Base-by-base conservation (phyloP, 92 coral and sea anemone genomes). In the Zoanthus solanderi region DNA sequence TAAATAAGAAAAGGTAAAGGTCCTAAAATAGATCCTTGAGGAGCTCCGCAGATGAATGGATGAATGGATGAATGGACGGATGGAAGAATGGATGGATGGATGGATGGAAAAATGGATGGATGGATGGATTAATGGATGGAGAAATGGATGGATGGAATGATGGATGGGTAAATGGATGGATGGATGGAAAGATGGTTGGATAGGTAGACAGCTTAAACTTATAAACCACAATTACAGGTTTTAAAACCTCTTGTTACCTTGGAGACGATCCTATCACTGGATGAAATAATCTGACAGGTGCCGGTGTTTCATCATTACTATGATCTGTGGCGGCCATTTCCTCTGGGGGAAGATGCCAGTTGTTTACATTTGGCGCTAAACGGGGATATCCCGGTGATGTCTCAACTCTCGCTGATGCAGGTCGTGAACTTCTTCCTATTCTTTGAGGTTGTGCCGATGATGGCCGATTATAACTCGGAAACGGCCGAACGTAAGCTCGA, bases 221-320 rank as follows among this genome's bases (percentile, higher is more conserved):
- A 37, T 37, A 37, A 37, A 37, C 42, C 4, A 4, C 42, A 37
- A 37, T 37, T 37, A 37, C 1, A 37, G 42, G 1, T 37, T 37
- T 37, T 4, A 37, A 37, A 37, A 37, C 42, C 42, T 50, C 56
- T 50, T 63, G 73, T 79, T 79, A 79, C 84, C 84, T 79, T 63
- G 84, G 73, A 9, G 84, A 79, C 23, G 84, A 79, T 12, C 84
- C 84, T 61, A 79, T 79, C 44, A 65, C 73, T 9, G 84, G 84
- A n/a, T 79, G 72, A 44, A 79, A 79, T 47, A 79, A 66, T n/a
- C 84, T 79, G 42, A 61, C 84, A 48, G 84, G 74, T 5, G 46
- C 17, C 42, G 54, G 52, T 60, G 5, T 13, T 29, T 44, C 69
- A 34, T 18, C 30, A 60, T 54, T 56, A 45, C 31, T 14, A 12